Evolutionary conservation across 2,888 invertebrate species (phyloP).

Genomic region (Pandemis corylana): DNA sequence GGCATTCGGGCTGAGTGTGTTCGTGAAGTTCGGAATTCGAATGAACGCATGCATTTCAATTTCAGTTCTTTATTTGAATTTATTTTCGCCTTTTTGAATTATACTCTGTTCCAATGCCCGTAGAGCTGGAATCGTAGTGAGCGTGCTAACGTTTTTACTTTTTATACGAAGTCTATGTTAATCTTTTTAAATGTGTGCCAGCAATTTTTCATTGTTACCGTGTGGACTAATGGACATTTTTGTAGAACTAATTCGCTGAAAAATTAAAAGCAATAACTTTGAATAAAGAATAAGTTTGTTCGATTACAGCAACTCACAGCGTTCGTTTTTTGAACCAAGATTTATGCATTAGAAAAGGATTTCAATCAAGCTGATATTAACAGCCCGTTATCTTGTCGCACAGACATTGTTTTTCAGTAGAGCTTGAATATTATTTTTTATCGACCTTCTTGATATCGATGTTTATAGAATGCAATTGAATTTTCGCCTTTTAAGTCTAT

Average conservation of each 20-base stretch:
- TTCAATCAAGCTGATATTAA: no score
- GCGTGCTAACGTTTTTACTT: neutral
- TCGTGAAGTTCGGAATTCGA: slow-evolving; percentile 37
- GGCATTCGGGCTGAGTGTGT: slow-evolving; percentile 22
- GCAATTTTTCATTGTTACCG: neutral
- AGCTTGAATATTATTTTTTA: no score
- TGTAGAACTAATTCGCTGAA: neutral
- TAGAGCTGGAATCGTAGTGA: slow-evolving; percentile 5
- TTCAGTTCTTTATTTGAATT: slow-evolving; percentile 25
- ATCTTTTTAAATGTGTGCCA: slow-evolving; percentile 4
- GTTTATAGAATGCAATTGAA: no score
- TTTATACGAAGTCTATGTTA: neutral
- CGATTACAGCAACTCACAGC: no score
- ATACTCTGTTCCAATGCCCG: neutral
- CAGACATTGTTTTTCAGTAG: no score
- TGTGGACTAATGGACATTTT: neutral
- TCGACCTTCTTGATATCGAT: no score
- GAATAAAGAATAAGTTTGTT: no score
- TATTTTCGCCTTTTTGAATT: neutral
- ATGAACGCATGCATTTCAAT: slow-evolving; percentile 40
- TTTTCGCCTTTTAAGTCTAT: no score
- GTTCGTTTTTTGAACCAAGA: no score
- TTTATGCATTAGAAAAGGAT: no score
- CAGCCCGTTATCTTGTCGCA: no score
- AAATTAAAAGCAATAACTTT: neutral